Conservation (phyloP, 1,140 invertebrate genomes). For the Macrobrachium nipponense region DNA sequence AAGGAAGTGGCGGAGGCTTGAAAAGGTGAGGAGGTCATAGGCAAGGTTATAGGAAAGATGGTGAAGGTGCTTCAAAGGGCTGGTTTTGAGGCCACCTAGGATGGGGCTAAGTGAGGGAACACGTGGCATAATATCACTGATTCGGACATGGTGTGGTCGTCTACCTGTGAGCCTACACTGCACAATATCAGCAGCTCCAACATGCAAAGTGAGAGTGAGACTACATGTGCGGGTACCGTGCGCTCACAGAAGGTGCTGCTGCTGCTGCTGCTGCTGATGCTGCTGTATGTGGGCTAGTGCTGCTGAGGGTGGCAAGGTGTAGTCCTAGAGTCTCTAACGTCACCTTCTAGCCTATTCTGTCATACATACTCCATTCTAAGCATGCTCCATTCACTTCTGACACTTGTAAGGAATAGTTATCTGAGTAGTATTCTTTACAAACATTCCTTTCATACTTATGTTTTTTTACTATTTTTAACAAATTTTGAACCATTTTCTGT, state of each 20-base stretch:
- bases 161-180: constrained; percentile 22
- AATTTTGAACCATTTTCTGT: no score
- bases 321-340: constrained; percentile 11
- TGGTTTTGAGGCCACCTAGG: constrained; percentile 12
- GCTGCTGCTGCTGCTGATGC: background rate
- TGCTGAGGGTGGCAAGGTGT: constrained; percentile 17
- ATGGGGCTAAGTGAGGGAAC: constrained; percentile 7
- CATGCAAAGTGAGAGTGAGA: constrained; percentile 40
- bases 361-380: no score
- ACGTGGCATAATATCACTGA: constrained; percentile 18
- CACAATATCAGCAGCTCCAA: constrained; percentile 36
- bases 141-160: constrained; percentile 7
- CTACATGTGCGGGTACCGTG: constrained; percentile 35
- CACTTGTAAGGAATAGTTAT: no score
- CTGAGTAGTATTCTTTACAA: no score
- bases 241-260: constrained; percentile 10
- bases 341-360: no score
- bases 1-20: constrained; percentile 16
- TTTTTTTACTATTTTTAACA: no score
- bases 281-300: constrained; percentile 1
- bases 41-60: background rate
- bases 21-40: constrained; percentile 16
- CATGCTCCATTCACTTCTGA: no score
- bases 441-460: no score
- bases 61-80: constrained; percentile 7